These are phyloP conservation scores for Campylomormyrus tamandua DNA, from an alignment of 2,113 vertebrate species.

Conservation along the genomic window DNA sequence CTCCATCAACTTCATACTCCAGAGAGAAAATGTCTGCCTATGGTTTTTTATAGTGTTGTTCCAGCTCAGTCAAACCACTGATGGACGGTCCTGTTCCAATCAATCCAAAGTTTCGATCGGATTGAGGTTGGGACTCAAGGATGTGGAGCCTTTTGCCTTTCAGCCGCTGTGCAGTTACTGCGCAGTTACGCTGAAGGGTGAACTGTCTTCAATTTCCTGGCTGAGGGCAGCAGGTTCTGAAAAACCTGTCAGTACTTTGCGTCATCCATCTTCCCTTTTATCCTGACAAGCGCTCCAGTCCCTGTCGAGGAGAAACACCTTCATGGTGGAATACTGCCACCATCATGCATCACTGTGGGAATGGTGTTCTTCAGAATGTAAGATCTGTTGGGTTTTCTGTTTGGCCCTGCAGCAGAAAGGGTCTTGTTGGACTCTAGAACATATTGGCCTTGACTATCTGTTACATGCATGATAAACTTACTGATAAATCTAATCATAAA, in stretches of 20 bases:
- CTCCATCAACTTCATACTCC: not conserved
- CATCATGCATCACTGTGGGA: not conserved
- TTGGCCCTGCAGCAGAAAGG: not conserved
- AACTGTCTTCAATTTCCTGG: not conserved
- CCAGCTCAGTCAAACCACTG: not conserved
- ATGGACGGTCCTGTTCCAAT: not conserved
- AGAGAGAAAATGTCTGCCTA: not conserved
- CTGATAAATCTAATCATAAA: not conserved
- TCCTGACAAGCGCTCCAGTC: not conserved
- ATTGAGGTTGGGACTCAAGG: not conserved
- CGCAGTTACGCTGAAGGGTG: not conserved
- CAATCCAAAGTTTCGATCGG: not conserved
- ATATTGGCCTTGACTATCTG: not conserved
- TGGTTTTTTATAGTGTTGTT: not conserved
- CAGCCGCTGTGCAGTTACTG: not conserved
- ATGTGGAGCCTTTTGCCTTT: not conserved
- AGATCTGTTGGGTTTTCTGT: not conserved
- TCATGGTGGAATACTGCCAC: not conserved
- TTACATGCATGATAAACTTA: not conserved
- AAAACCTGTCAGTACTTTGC: not conserved
- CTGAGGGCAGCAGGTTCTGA: not conserved
- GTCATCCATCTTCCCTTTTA: not conserved
- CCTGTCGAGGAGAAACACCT: not conserved
- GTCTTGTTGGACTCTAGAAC: not conserved
- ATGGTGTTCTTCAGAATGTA: not conserved